Evolutionary conservation across 2,888 invertebrate genomes (phyloP).

Genomic region (Chirona hameri): DNA sequence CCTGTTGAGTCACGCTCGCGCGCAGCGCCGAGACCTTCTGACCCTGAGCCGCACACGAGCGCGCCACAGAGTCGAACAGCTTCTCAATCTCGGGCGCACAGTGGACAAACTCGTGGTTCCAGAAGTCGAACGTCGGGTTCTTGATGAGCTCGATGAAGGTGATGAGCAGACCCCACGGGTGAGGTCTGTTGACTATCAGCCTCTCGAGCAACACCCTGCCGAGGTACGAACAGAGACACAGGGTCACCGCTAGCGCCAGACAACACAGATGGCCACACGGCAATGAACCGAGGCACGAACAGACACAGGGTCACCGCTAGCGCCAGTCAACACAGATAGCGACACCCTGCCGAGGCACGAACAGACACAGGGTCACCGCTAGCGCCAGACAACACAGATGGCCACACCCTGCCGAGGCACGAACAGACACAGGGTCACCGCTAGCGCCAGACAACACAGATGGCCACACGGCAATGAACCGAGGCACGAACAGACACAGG

Average conservation of each 20-base stretch:
- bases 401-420: slow-evolving; percentile 69
- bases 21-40: slow-evolving; percentile 37
- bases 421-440: background rate
- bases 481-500: too few relatives aligned
- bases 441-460: too few relatives aligned
- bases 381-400: too few relatives aligned
- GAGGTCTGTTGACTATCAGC: slow-evolving; percentile 95
- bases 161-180: slow-evolving; percentile 98
- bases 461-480: too few relatives aligned
- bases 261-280: too few relatives aligned
- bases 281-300: too few relatives aligned
- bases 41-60: slow-evolving; percentile 76
- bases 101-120: slow-evolving; percentile 98
- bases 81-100: slow-evolving; percentile 99
- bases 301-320: too few relatives aligned
- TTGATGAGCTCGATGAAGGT: slow-evolving; percentile 99
- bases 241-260: too few relatives aligned
- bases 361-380: too few relatives aligned
- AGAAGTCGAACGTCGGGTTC: slow-evolving; percentile 97
- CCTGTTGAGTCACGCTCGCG: too few relatives aligned
- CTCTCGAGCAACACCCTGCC: slow-evolving; percentile 85
- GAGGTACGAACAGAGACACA: slow-evolving; percentile 22
- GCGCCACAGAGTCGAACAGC: slow-evolving; percentile 72
- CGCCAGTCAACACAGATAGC: too few relatives aligned
- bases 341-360: too few relatives aligned